phyloP scores from a whole-genome alignment of 1,140 invertebrate species.

The Drosophila bocqueti region DNA sequence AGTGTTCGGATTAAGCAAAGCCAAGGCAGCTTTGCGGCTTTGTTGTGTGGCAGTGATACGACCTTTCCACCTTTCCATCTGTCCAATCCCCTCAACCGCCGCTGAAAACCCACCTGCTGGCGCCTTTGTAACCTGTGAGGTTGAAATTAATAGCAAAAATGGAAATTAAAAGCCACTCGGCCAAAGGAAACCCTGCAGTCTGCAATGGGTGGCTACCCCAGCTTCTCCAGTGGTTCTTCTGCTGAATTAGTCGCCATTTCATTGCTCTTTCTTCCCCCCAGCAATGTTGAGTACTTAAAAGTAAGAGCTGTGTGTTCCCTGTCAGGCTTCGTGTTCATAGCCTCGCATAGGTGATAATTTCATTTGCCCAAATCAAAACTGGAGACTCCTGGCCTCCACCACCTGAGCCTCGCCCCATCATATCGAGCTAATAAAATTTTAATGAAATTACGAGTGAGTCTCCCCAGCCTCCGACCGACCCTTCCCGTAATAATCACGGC shows the following conservation, averaged over 20 bases:
- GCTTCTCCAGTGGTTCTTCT: not conserved
- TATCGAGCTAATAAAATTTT: conserved; percentile 81
- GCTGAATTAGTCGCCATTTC: not conserved
- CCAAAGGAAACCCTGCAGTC: conserved; percentile 12
- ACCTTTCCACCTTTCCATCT: not conserved
- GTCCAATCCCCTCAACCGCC: not conserved
- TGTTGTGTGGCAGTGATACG: conserved; percentile 70
- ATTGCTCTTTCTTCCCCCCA: not conserved
- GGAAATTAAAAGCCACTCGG: conserved; percentile 71
- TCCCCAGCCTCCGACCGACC: conserved; percentile 21
- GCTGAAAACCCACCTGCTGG: not conserved
- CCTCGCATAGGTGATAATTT: conserved; percentile 80
- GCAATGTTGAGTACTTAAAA: conserved; percentile 16
- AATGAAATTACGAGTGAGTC: conserved; percentile 74
- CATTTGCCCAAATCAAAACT: conserved; percentile 72
- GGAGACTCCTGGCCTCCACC: conserved; percentile 6
- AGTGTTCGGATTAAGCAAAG: conserved; percentile 69
- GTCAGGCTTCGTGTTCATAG: conserved; percentile 54
- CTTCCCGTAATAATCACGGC: conserved; percentile 74
- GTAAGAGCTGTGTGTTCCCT: conserved; percentile 20
- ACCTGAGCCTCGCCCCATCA: conserved; percentile 42
- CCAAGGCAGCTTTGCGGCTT: conserved; percentile 74
- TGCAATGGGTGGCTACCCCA: not conserved
- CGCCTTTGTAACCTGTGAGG: conserved; percentile 69
- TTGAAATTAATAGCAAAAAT: conserved; percentile 79